phyloP scores from a whole-genome alignment of 1,140 invertebrate species.

The Apocrypta bakeri region DNA sequence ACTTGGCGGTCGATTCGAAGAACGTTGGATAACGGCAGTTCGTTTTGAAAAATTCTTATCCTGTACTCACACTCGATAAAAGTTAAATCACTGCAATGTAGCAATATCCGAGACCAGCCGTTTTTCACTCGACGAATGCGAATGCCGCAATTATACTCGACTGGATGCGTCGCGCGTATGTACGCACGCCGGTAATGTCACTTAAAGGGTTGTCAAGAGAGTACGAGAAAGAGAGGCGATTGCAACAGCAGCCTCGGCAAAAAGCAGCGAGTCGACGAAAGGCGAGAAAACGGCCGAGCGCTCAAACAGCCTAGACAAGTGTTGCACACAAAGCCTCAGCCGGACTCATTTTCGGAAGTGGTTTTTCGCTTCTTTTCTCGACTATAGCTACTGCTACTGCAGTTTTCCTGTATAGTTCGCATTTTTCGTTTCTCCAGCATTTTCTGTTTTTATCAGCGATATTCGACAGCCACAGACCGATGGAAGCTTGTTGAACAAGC shows the following conservation, averaged over 20 bases:
- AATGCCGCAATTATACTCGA: neutral
- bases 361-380: conserved; percentile 10
- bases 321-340: neutral
- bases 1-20: neutral
- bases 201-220: neutral
- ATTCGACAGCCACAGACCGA: neutral
- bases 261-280: neutral
- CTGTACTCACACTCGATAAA: no score
- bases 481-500: neutral
- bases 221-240: neutral
- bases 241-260: neutral
- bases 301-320: conserved; percentile 20
- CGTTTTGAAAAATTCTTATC: no score
- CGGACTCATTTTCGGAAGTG: conserved; percentile 41
- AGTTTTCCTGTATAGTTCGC: neutral
- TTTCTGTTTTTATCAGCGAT: neutral
- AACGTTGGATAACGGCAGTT: neutral
- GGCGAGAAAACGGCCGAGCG: conserved; percentile 7
- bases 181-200: neutral
- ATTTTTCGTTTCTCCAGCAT: neutral
- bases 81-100: no score
- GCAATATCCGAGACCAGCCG: no score
- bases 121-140: conserved; percentile 3
- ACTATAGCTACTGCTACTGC: neutral
- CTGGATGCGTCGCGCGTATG: neutral